phyloP scores from a whole-genome alignment of 1,140 invertebrate genomes.

The Cyphomyrmex costatus region DNA sequence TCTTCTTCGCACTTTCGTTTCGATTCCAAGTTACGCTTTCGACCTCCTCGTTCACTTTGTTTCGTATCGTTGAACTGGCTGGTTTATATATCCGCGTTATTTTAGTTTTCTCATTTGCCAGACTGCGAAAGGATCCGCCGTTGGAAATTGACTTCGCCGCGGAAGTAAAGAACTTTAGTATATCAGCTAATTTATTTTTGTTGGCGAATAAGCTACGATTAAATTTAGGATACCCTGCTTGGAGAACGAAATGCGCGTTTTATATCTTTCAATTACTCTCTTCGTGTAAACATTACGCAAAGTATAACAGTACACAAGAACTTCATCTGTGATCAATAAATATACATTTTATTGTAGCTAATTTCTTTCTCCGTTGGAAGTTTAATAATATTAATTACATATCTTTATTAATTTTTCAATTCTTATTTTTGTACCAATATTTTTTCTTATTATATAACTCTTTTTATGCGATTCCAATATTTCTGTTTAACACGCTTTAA shows the following conservation, averaged over 20 bases:
- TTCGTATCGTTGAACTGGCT: constrained; percentile 38
- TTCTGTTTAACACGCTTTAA: background rate
- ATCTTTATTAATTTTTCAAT: background rate
- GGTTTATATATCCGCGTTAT: constrained; percentile 42
- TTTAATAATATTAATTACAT: background rate
- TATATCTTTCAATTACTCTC: constrained; percentile 21
- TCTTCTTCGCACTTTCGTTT: constrained; percentile 32
- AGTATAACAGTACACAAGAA: background rate
- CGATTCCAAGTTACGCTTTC: constrained; percentile 22
- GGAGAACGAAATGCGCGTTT: constrained; percentile 23
- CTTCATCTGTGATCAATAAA: background rate
- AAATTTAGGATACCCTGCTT: constrained; percentile 26
- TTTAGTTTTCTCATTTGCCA: constrained; percentile 48
- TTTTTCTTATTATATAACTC: background rate
- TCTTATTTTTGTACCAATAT: background rate
- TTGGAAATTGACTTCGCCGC: constrained; percentile 39
- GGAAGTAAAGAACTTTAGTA: constrained; percentile 47
- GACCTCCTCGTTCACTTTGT: constrained; percentile 25
- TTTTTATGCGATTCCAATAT: background rate
- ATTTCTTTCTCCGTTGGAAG: background rate
- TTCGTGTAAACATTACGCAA: constrained; percentile 1
- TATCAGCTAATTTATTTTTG: constrained; percentile 56
- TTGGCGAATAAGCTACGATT: constrained; percentile 45
- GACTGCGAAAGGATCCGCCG: constrained; percentile 27
- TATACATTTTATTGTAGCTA: constrained; percentile 17